phyloP scores from a whole-genome alignment of 2,888 invertebrate species.

The Clitarchus hookeri region DNA sequence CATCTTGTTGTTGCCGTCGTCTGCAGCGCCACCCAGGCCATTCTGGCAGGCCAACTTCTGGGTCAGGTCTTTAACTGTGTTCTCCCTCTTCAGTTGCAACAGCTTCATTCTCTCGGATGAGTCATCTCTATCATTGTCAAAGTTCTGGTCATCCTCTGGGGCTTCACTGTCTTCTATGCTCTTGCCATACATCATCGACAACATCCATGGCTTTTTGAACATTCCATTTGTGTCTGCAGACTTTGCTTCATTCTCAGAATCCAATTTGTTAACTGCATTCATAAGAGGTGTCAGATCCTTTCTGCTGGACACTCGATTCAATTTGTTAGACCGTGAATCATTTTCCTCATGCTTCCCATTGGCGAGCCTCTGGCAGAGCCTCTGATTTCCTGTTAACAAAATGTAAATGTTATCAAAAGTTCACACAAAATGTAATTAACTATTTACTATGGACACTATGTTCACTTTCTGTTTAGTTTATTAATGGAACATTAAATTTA shows the following conservation, averaged over 20 bases:
- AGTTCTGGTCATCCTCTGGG: slow-evolving; percentile 42
- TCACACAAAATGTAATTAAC: slow-evolving; percentile 1
- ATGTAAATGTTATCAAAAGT: no score
- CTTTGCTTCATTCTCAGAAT: slow-evolving; percentile 45
- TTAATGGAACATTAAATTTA: background rate
- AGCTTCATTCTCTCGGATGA: slow-evolving; percentile 63
- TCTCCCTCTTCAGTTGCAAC: slow-evolving; percentile 76
- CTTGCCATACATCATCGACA: slow-evolving; percentile 37
- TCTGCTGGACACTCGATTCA: slow-evolving; percentile 49
- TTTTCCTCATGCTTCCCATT: slow-evolving; percentile 60
- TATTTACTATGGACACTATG: background rate
- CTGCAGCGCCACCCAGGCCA: slow-evolving; percentile 58
- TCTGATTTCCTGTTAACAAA: slow-evolving; percentile 58
- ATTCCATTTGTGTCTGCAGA: slow-evolving; percentile 31
- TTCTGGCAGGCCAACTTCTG: slow-evolving; percentile 79
- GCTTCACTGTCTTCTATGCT: slow-evolving; percentile 30
- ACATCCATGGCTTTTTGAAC: slow-evolving; percentile 37
- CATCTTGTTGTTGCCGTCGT: slow-evolving; percentile 64
- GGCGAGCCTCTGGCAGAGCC: slow-evolving; percentile 64
- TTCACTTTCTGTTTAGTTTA: background rate
- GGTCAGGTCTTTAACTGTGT: slow-evolving; percentile 86
- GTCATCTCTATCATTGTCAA: slow-evolving; percentile 50
- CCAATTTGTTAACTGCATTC: slow-evolving; percentile 62
- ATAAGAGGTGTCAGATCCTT: slow-evolving; percentile 61
- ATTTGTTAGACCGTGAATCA: slow-evolving; percentile 33